Evolutionary conservation across 1,140 invertebrate species (phyloP), one percentile per base, ranked within the genome.

Genomic region (Aphaenogaster rudis): DNA sequence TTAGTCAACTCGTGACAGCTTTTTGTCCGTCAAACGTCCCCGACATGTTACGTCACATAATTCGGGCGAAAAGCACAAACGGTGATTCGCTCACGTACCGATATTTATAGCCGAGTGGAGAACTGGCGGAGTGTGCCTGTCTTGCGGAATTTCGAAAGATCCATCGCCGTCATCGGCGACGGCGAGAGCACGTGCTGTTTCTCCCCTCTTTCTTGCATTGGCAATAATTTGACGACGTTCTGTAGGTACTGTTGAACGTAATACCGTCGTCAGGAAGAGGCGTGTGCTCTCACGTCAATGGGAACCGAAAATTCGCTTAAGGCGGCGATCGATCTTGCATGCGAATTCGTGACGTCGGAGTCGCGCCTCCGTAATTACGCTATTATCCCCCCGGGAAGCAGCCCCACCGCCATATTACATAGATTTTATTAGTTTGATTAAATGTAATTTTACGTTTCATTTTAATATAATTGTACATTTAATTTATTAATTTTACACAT

Each of bases 81-180:
- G 82, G 50, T 82, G 78, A 88, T 81, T 48, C 63, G 42, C 76
- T 86, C 64, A 76, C n/a, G 28, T 90, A 45, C 17, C 42, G 82
- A 82, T 91, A 92, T 92, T 92, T 92, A 92, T 92, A 91, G 88
- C 45, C 9, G 63, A 52, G 15, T 21, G 15, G 17, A 39, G 36
- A 50, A 63, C 21, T 72, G 21, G 45, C 54, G 63, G 66, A 42
- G n/a, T 72, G 39, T 15, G 63, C 66, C 61, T 66, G 52, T 52
- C 74, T 81, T 21, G 59, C 76, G 48, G 80, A 91, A 92, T 88
- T 88, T 86, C 61, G 54, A 52, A n/a, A 74, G 66, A 36, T 59
- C 57, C 21, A 80, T 54, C 71, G 33, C 7, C 17, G 63, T 50
- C 17, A n/a, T 57, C 42, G 39, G 13, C 50, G 33, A 15, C 13